These are phyloP conservation scores for Lophotriccus pileatus DNA, from an alignment of 2,797 vertebrate species.

Conservation along the genomic window DNA sequence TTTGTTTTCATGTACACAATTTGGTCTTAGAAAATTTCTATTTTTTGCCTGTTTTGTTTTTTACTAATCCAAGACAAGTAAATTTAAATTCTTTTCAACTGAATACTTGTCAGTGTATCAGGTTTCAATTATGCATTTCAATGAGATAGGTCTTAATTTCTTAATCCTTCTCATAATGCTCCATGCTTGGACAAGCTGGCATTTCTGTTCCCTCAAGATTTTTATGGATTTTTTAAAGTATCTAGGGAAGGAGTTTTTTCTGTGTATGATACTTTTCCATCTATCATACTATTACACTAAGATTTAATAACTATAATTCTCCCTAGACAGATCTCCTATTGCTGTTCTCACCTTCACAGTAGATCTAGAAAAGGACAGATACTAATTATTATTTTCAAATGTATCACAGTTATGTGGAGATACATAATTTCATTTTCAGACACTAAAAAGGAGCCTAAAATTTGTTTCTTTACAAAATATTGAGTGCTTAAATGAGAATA, in stretches of 20 bases:
- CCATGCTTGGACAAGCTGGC: background rate
- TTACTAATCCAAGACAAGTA: background rate
- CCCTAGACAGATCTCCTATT: background rate
- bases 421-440: background rate
- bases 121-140: background rate
- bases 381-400: background rate
- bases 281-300: background rate
- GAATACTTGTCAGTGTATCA: background rate
- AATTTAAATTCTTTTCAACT: background rate
- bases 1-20: background rate
- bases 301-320: background rate
- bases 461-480: background rate
- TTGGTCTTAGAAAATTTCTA: background rate
- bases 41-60: background rate
- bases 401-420: background rate
- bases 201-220: background rate
- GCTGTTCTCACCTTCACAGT: background rate
- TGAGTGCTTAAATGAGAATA: background rate
- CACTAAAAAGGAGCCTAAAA: background rate
- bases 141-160: background rate
- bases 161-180: background rate
- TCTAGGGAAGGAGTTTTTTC: background rate
- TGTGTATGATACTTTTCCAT: background rate
- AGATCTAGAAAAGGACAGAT: background rate
- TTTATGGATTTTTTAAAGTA: background rate